These are phyloP conservation scores for Melanotaenia maccullochi DNA, from an alignment of 2,797 vertebrate species.

Conservation along the genomic window DNA sequence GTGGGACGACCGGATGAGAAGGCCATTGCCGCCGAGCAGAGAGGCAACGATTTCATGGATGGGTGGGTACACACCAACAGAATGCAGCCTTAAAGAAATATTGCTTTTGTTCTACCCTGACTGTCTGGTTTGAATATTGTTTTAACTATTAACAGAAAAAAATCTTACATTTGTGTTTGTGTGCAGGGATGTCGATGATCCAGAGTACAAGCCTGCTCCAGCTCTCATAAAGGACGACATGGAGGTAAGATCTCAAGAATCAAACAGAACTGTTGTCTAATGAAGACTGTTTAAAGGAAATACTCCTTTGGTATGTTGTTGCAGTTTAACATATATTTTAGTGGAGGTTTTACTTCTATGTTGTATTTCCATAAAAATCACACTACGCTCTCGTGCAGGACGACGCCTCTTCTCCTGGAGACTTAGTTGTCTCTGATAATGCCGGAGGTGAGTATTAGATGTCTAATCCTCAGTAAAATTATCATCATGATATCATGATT, in stretches of 20 bases:
- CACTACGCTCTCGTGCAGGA: constrained; percentile 80
- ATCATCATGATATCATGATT: background rate
- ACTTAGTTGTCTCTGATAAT: constrained; percentile 93
- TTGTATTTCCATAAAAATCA: background rate
- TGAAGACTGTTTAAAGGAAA: constrained; percentile 3
- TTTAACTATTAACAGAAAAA: background rate
- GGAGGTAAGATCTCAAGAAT: constrained; percentile 84
- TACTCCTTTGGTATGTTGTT: background rate
- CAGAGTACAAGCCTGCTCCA: constrained; percentile 97
- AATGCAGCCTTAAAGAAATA: background rate
- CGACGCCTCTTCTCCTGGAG: constrained; percentile 96
- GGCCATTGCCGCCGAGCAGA: constrained; percentile 97
- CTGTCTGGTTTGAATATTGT: background rate
- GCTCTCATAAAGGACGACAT: constrained; percentile 97
- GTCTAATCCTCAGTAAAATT: constrained; percentile 38
- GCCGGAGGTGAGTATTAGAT: constrained; percentile 82
- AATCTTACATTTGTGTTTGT: constrained; percentile 14
- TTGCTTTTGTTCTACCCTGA: constrained; percentile 1
- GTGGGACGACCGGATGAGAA: constrained; percentile 98
- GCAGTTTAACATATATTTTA: background rate
- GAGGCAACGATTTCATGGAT: constrained; percentile 96
- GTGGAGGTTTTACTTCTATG: background rate
- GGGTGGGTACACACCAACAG: constrained; percentile 82
- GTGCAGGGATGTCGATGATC: constrained; percentile 95
- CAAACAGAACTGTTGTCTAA: background rate